Evolutionary conservation across 2,113 vertebrate genomes (phyloP), one percentile per base, ranked within the genome.

Genomic region (Lasiurus borealis): DNA sequence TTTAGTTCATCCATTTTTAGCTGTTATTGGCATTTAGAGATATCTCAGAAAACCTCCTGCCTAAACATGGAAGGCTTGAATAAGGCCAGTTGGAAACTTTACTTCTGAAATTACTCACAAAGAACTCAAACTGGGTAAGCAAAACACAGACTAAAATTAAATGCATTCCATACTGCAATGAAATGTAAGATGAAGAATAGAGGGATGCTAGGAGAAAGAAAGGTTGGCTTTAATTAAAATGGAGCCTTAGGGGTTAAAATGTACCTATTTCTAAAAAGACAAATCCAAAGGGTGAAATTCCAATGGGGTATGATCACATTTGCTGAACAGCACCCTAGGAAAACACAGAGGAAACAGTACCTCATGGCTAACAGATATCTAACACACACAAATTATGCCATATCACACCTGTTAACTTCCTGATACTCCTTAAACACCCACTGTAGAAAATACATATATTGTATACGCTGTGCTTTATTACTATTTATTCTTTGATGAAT

Each of bases 161-260:
- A 86, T 11, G 23, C 29, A 40, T 85, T 92, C 59, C 36, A 54
- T 72, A 52, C n/a, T 83, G 85, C 66, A 57, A 54, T 72, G 50
- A 95, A 90, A 23, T 68, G 27, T n/a, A 83, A 80, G 82, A 90
- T 29, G 36, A 90, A 96, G 77, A 66, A 8, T n/a, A 54, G 40
- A 83, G 36, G 31, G 40, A 50, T 34, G 27, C 68, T 93, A 44
- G 40, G 77, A 90, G 57, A 88, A 93, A 88, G 73, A 16, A 83
- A 95, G 57, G 8, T 72, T 86, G 75, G 73, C 94, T 96, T 95
- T 90, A 93, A 94, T 95, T 95, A 95, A 95, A 95, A 95, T 48
- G 88, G 77, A 95, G 73, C 48, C 88, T 90, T 95, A 78, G 77
- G 62, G 94, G 72, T 82, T 94, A 89, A 96, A 96, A 94, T 90